These are phyloP conservation scores for Myotis lucifugus DNA, from an alignment of 2,113 vertebrate genomes.

Conservation along the genomic window DNA sequence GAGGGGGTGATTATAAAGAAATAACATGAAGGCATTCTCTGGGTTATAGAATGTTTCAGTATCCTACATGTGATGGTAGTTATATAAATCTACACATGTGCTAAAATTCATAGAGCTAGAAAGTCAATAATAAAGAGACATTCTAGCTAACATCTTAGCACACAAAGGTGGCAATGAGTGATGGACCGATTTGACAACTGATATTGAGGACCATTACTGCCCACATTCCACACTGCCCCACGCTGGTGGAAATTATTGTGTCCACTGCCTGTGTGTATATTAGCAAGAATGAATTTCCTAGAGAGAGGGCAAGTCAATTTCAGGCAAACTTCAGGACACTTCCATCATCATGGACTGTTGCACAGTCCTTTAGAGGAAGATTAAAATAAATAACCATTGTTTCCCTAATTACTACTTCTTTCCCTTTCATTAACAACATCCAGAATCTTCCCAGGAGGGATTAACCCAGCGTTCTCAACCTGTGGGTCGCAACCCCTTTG, in stretches of 20 bases:
- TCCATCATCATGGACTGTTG: not conserved
- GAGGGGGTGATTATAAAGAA: not conserved
- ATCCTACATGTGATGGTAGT: not conserved
- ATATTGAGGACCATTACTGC: not conserved
- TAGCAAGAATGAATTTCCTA: not conserved
- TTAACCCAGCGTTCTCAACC: too few relatives aligned
- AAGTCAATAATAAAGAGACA: not conserved
- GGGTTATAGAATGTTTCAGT: not conserved
- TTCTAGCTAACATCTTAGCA: not conserved
- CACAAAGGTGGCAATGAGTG: not conserved
- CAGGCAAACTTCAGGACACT: not conserved
- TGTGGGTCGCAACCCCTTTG: too few relatives aligned
- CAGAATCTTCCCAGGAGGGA: too few relatives aligned
- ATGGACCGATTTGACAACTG: not conserved
- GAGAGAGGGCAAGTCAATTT: not conserved
- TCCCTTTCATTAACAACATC: too few relatives aligned
- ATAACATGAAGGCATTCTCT: not conserved
- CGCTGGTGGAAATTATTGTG: not conserved
- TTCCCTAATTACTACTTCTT: too few relatives aligned
- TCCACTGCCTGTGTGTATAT: too few relatives aligned
- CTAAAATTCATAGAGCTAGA: not conserved
- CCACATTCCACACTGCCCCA: not conserved
- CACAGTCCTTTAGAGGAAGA: too few relatives aligned
- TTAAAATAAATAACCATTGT: too few relatives aligned
- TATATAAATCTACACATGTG: not conserved